These are phyloP conservation scores for Zygothrica quintamaculata DNA, from an alignment of 2,888 invertebrate species.

Conservation along the genomic window DNA sequence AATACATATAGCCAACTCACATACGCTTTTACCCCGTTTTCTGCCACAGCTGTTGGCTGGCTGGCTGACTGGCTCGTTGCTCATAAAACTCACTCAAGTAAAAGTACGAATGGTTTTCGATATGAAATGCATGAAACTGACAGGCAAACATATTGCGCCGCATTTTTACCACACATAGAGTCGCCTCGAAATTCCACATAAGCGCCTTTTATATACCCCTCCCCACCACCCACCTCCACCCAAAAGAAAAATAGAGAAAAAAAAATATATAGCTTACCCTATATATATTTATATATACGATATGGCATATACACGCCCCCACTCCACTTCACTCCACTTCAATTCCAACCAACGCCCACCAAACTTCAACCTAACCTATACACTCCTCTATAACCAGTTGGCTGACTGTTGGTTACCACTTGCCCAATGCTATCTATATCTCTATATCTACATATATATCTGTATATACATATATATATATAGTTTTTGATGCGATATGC, in stretches of 20 bases:
- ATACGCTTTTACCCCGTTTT: constrained; percentile 3
- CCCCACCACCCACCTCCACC: constrained; percentile 1
- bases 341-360: constrained; percentile 9
- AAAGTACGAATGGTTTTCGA: constrained; percentile 81
- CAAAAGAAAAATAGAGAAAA: too few species aligned
- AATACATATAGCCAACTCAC: too few species aligned
- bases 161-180: constrained; percentile 64
- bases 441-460: not conserved
- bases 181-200: constrained; percentile 9
- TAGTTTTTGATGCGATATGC: constrained; percentile 46
- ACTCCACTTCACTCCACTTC: too few species aligned
- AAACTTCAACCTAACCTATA: constrained; percentile 1
- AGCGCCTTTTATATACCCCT: not conserved
- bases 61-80: constrained; percentile 65
- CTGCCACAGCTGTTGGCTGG: constrained; percentile 48
- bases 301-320: too few species aligned
- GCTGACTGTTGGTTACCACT: constrained; percentile 71
- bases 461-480: constrained; percentile 9
- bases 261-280: not conserved
- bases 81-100: constrained; percentile 81
- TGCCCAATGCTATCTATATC: constrained; percentile 43
- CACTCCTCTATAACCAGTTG: constrained; percentile 52
- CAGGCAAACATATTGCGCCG: constrained; percentile 78
- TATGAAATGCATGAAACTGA: constrained; percentile 80
- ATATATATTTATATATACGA: too few species aligned